These are phyloP conservation scores for Globodera rostochiensis DNA, from an alignment of 1,140 invertebrate genomes.

Conservation along the genomic window DNA sequence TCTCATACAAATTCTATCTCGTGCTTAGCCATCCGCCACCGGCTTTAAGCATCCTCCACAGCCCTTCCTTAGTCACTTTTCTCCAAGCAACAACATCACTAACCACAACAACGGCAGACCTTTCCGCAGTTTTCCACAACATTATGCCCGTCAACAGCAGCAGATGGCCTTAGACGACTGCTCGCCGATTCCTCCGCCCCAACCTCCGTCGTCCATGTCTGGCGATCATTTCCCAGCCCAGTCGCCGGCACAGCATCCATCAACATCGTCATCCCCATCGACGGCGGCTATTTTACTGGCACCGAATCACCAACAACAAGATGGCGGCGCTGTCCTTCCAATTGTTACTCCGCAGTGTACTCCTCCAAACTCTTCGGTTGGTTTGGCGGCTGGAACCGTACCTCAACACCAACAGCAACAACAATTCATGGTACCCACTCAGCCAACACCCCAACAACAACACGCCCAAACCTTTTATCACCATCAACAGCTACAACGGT, in stretches of 20 bases:
- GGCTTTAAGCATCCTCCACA: not conserved
- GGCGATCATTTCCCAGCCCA: not conserved
- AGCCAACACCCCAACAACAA: not conserved
- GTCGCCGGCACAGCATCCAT: not conserved
- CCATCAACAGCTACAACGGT: slow-evolving; percentile 20
- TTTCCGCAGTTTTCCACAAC: not conserved
- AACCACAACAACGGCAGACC: not conserved
- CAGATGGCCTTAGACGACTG: not conserved
- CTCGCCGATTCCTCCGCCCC: not conserved
- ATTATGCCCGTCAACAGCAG: not conserved
- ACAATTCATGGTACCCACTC: not conserved
- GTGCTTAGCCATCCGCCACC: not conserved
- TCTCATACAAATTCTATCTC: not conserved
- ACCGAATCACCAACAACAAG: not conserved
- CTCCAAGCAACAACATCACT: not conserved
- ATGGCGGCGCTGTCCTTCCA: too few species aligned
- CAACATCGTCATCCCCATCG: not conserved
- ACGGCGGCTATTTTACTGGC: not conserved
- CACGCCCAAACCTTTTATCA: not conserved
- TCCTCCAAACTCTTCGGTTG: too few species aligned
- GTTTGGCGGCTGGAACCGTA: not conserved
- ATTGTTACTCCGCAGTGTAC: too few species aligned
- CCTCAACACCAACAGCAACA: slow-evolving; percentile 11
- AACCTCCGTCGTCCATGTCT: not conserved
- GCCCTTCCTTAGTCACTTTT: not conserved